These are phyloP conservation scores for Idaea aversata DNA, from an alignment of 2,888 invertebrate species.

Conservation along the genomic window DNA sequence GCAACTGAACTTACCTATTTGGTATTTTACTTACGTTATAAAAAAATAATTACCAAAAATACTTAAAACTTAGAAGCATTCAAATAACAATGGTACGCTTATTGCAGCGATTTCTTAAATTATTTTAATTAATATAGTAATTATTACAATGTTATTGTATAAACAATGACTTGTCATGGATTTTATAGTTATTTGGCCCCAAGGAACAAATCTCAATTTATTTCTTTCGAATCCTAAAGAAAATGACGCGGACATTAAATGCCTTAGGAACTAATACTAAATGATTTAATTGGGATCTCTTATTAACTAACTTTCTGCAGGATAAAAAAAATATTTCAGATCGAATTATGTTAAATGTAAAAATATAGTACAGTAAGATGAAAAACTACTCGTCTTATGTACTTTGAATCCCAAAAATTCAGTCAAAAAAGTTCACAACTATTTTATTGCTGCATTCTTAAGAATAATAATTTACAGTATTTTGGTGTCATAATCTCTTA, in stretches of 20 bases:
- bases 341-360: background rate
- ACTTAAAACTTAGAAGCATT: conserved; percentile 22
- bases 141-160: conserved; percentile 34
- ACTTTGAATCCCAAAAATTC: conserved; percentile 21
- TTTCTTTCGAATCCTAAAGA: conserved; percentile 37
- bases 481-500: conserved; percentile 74
- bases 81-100: conserved; percentile 7
- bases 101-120: conserved; percentile 15
- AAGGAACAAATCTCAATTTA: conserved; percentile 67
- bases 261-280: conserved; percentile 49
- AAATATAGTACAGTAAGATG: background rate
- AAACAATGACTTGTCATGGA: conserved; percentile 75
- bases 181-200: conserved; percentile 75
- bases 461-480: conserved; percentile 45
- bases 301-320: conserved; percentile 3
- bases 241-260: conserved; percentile 43
- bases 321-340: background rate
- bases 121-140: conserved; percentile 20
- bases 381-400: conserved; percentile 4
- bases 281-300: conserved; percentile 15
- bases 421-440: conserved; percentile 19
- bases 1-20: conserved; percentile 47
- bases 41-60: conserved; percentile 22
- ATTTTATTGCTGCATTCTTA: conserved; percentile 44
- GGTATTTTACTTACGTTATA: conserved; percentile 39